These are phyloP conservation scores for Stichodactyla mertensii DNA, from an alignment of 64 coral and sea anemone genomes.

Conservation along the genomic window DNA sequence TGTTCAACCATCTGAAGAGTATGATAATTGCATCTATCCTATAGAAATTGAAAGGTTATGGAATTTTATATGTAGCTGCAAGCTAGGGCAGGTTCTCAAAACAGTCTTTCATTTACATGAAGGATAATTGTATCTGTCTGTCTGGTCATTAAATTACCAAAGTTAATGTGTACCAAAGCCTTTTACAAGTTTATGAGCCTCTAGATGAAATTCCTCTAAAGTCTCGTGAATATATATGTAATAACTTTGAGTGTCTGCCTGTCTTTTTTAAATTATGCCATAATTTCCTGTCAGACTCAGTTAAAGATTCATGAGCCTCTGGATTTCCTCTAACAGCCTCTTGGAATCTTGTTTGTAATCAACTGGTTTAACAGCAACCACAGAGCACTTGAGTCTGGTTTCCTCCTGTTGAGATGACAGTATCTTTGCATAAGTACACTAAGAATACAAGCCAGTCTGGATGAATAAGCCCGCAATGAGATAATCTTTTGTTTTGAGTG, in stretches of 20 bases:
- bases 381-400: slow-evolving; percentile 76
- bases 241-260: background rate
- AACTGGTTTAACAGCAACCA: slow-evolving; percentile 47
- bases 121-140: too few relatives aligned
- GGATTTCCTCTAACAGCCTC: slow-evolving; percentile 72
- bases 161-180: background rate
- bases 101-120: too few relatives aligned
- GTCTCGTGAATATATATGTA: background rate
- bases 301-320: slow-evolving; percentile 57
- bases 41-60: too few relatives aligned
- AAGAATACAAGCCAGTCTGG: too few relatives aligned
- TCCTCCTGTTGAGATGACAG: slow-evolving; percentile 54
- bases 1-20: too few relatives aligned
- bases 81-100: too few relatives aligned
- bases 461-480: too few relatives aligned
- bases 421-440: too few relatives aligned
- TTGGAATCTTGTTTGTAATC: slow-evolving; percentile 75
- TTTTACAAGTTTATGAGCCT: background rate
- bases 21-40: too few relatives aligned
- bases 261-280: background rate
- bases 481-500: too few relatives aligned
- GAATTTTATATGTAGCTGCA: too few relatives aligned
- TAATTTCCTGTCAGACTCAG: background rate
- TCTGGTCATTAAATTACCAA: too few relatives aligned
- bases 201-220: background rate